Conservation (phyloP, 2,888 invertebrate species). For the Neocrepidodera transversa region DNA sequence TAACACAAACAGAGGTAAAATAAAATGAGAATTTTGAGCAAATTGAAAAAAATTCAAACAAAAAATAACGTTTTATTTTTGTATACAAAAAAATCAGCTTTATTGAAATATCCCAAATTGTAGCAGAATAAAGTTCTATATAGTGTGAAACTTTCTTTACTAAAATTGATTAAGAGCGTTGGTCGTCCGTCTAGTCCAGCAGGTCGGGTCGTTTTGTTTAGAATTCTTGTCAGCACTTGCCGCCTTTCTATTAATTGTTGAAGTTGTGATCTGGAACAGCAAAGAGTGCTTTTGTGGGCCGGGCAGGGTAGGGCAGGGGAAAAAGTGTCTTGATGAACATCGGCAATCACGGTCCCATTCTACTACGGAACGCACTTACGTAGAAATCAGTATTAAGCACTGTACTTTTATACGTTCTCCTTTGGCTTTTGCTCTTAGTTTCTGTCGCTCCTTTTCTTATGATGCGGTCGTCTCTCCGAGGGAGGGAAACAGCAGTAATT, state of each 20-base stretch:
- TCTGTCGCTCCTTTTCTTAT: background rate
- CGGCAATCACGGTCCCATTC: conserved; percentile 60
- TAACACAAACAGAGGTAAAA: too few species aligned
- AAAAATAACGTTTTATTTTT: too few species aligned
- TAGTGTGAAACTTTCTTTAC: background rate
- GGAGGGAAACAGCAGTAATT: conserved; percentile 19
- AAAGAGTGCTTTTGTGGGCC: conserved; percentile 48
- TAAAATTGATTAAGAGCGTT: background rate
- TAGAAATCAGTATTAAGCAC: conserved; percentile 55
- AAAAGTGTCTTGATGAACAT: conserved; percentile 59
- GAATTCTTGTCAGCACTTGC: conserved; percentile 58
- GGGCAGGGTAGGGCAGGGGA: conserved; percentile 34
- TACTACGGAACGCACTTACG: conserved; percentile 57
- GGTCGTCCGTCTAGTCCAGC: background rate
- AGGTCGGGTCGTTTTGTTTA: conserved; percentile 48
- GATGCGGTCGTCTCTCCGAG: background rate
- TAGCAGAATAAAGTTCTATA: too few species aligned
- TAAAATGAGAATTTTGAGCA: too few species aligned
- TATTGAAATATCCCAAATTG: too few species aligned
- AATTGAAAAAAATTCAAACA: too few species aligned
- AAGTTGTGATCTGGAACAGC: conserved; percentile 58
- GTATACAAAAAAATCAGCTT: too few species aligned
- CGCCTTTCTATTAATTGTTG: conserved; percentile 60
- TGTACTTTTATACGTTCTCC: conserved; percentile 34
- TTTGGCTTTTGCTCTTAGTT: conserved; percentile 15